These are phyloP conservation scores for Battus philenor DNA, from an alignment of 1,140 invertebrate genomes.

Conservation along the genomic window DNA sequence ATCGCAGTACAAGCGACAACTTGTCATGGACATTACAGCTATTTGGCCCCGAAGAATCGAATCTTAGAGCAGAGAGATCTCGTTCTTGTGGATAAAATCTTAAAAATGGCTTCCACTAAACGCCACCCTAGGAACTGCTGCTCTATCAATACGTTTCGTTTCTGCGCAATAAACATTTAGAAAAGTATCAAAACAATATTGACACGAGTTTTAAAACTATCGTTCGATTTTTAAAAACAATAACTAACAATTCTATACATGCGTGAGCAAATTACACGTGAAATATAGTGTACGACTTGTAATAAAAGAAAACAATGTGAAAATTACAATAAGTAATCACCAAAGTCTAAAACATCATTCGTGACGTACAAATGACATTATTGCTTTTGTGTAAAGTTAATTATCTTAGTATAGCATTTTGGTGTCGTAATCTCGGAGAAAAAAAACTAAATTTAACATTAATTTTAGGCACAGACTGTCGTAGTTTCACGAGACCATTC, in stretches of 20 bases:
- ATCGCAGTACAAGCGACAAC: slow-evolving; percentile 30
- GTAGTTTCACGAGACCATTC: slow-evolving; percentile 15
- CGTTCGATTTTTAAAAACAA: too few relatives aligned
- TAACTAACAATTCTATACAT: slow-evolving; percentile 1
- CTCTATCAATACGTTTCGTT: not conserved
- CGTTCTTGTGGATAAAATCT: slow-evolving; percentile 21
- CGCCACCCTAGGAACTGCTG: slow-evolving; percentile 31
- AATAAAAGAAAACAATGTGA: not conserved
- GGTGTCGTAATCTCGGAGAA: slow-evolving; percentile 59
- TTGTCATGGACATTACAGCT: slow-evolving; percentile 67
- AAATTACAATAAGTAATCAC: not conserved
- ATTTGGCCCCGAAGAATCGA: slow-evolving; percentile 68
- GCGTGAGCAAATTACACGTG: slow-evolving; percentile 4
- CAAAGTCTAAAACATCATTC: not conserved
- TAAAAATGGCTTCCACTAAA: slow-evolving; percentile 20
- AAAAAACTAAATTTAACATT: slow-evolving; percentile 29
- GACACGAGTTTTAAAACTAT: not conserved
- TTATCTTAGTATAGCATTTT: slow-evolving; percentile 48
- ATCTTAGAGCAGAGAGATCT: slow-evolving; percentile 56
- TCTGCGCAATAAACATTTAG: not conserved
- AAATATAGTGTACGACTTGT: not conserved
- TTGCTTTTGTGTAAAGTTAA: slow-evolving; percentile 5
- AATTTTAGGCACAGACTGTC: slow-evolving; percentile 36
- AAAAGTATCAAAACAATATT: not conserved
- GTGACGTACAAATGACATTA: slow-evolving; percentile 1